Conservation (phyloP, 2,113 vertebrate species). For the Numida meleagris region DNA sequence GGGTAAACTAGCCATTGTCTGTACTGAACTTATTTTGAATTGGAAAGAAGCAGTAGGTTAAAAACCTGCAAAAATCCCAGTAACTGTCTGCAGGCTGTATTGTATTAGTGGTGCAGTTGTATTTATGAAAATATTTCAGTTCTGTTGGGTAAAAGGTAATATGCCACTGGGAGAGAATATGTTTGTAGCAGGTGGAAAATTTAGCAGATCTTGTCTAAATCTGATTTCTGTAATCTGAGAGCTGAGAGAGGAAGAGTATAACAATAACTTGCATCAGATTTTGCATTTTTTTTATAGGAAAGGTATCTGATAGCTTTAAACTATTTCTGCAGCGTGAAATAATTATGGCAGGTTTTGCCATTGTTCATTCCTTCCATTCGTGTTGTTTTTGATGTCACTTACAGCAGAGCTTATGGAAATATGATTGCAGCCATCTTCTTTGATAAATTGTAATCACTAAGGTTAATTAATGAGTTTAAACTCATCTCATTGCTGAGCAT, state of each 20-base stretch:
- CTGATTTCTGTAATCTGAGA: background rate
- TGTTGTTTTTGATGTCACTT: background rate
- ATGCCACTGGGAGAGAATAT: background rate
- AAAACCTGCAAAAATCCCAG: background rate
- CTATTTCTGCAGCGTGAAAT: background rate
- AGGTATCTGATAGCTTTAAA: background rate
- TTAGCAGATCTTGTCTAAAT: background rate
- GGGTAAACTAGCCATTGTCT: background rate
- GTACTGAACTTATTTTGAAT: background rate
- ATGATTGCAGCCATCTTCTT: background rate
- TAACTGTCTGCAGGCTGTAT: background rate
- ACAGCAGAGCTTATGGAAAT: background rate
- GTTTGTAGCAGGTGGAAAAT: background rate
- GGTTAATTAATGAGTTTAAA: constrained; percentile 16
- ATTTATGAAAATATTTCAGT: background rate
- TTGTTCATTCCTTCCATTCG: background rate
- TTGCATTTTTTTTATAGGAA: background rate
- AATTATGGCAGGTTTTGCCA: background rate
- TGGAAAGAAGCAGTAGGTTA: background rate
- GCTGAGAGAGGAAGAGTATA: background rate
- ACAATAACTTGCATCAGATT: background rate
- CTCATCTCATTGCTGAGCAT: background rate
- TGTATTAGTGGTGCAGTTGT: background rate
- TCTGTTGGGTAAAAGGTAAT: background rate
- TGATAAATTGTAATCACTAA: background rate